Evolutionary conservation across 2,888 invertebrate genomes (phyloP).

Genomic region (Merodon equestris): DNA sequence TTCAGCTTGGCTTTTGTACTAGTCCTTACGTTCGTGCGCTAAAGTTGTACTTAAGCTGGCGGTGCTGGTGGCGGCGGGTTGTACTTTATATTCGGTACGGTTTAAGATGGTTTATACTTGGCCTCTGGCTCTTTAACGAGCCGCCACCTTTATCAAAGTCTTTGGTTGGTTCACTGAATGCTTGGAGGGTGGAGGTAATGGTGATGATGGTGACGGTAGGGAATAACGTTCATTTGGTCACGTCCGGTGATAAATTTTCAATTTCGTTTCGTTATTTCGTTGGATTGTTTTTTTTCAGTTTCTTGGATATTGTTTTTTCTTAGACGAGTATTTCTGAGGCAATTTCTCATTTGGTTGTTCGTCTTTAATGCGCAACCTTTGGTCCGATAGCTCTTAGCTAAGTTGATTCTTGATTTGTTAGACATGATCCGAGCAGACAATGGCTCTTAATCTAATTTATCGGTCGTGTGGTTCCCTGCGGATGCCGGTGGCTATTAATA

Average conservation of each 20-base stretch:
- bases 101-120: conserved; percentile 63
- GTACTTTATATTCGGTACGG: conserved; percentile 62
- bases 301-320: too few relatives aligned
- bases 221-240: conserved; percentile 60
- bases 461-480: conserved; percentile 30
- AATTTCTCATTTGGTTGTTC: conserved; percentile 37
- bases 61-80: conserved; percentile 32
- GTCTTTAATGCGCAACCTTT: conserved; percentile 34
- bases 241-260: conserved; percentile 68
- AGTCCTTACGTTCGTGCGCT: conserved; percentile 6
- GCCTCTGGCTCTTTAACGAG: conserved; percentile 67
- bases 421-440: conserved; percentile 30
- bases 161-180: background rate
- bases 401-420: conserved; percentile 31
- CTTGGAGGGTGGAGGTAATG: too few relatives aligned
- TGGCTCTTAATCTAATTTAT: conserved; percentile 28
- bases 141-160: conserved; percentile 67
- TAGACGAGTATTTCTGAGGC: conserved; percentile 3
- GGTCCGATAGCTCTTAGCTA: conserved; percentile 1
- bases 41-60: conserved; percentile 7
- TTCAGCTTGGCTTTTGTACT: too few relatives aligned
- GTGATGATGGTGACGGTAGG: conserved; percentile 7
- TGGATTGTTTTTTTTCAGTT: background rate
- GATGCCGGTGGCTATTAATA: conserved; percentile 39
- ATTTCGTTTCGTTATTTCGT: conserved; percentile 56